Evolutionary conservation across 1,140 invertebrate genomes (phyloP).

Genomic region (Eubasilissa regina): DNA sequence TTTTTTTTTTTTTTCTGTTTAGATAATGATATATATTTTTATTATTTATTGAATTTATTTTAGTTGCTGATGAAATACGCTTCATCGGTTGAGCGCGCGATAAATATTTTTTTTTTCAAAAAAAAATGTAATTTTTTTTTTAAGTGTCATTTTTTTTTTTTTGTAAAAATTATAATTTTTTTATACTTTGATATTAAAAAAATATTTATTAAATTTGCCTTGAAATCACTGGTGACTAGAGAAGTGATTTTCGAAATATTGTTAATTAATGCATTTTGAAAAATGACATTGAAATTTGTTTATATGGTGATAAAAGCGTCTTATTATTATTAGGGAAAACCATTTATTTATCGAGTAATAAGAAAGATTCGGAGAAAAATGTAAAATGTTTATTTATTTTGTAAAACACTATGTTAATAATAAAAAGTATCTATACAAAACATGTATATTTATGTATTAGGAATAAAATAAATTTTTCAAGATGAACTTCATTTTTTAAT

Average conservation of each 20-base stretch:
- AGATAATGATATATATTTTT: slow-evolving; percentile 39
- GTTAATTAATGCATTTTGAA: slow-evolving; percentile 30
- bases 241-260: slow-evolving; percentile 3
- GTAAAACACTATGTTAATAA: slow-evolving; percentile 57
- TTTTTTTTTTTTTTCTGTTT: slow-evolving; percentile 33
- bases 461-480: slow-evolving; percentile 38
- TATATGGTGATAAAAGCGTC: slow-evolving; percentile 44
- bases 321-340: slow-evolving; percentile 36
- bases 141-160: background rate
- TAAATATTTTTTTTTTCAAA: slow-evolving; percentile 20
- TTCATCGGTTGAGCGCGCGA: background rate
- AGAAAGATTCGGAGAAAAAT: slow-evolving; percentile 29
- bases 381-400: slow-evolving; percentile 60
- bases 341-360: slow-evolving; percentile 42
- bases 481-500: too few species aligned
- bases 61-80: background rate
- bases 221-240: background rate
- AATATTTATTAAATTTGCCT: slow-evolving; percentile 38
- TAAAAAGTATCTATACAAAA: slow-evolving; percentile 4
- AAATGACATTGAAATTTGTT: slow-evolving; percentile 25
- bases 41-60: slow-evolving; percentile 43
- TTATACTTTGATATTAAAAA: slow-evolving; percentile 27
- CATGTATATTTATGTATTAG: slow-evolving; percentile 26
- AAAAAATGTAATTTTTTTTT: slow-evolving; percentile 30
- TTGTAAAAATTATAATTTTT: slow-evolving; percentile 19